Evolutionary conservation across 1,140 invertebrate genomes (phyloP), one percentile per base, ranked within the genome.

Genomic region (Cyclina sinensis): DNA sequence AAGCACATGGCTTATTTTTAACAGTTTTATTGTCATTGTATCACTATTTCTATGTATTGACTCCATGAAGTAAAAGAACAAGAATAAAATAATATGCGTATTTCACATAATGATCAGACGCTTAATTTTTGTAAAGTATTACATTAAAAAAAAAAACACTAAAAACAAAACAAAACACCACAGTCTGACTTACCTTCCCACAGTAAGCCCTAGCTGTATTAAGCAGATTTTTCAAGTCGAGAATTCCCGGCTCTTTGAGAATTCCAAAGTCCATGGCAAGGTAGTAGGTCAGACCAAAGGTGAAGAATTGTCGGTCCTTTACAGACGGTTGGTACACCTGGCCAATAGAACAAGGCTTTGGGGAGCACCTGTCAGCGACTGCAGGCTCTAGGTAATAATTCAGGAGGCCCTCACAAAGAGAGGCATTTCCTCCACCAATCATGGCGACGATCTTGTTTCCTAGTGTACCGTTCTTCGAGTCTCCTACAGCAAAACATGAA

Each of bases 341-440:
- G 18, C 92, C 92, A 51, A 94, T 92, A 27, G 91, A 88, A 88
- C 93, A 94, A 16, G 94, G 94, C 57, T 92, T 90, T 0, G 94
- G 94, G n/a, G 88, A 90, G 68, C 93, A 94, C 39, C 73, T 59
- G 39, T 74, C 39, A 37, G 59, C 65, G 12, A 76, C 62, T 1
- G 82, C 78, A 11, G 88, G 91, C 12, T 70, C 35, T 57, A 93
- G 83, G 65, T 92, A 89, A 21, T 89, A 24, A 16, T 39, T 14
- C 46, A 94, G 48, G 2, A 93, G 37, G 14, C 48, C 12, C 59
- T 88, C 68, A 82, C 93, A 94, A 18, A 82, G 16, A 0, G 62
- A 54, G 0, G 90, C 83, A 35, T 92, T 83, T 14, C 93, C 91
- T 2, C 86, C 90, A 14, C 93, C 93, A 16, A 59, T 32, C 46